Evolutionary conservation across 2,888 invertebrate species (phyloP).

Genomic region (Macrophya annulata): DNA sequence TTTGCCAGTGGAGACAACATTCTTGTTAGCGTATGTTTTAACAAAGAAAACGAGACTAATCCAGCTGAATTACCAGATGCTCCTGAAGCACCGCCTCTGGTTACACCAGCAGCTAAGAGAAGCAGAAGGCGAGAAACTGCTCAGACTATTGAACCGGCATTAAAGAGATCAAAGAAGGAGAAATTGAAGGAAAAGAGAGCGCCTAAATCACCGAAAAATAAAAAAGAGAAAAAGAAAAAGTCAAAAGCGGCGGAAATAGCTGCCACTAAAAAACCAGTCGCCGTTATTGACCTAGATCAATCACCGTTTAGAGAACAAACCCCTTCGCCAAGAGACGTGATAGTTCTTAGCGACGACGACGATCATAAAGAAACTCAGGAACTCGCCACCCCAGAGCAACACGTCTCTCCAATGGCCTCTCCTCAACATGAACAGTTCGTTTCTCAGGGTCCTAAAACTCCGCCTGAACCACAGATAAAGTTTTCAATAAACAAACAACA

Average conservation of each 20-base stretch:
- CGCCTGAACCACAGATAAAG: conserved; percentile 87
- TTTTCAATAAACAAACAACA: conserved; percentile 81
- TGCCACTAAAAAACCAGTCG: conserved; percentile 87
- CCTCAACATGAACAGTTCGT: conserved; percentile 74
- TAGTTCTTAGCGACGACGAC: conserved; percentile 92
- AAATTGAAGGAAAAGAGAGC: conserved; percentile 75
- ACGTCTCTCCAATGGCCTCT: conserved; percentile 69
- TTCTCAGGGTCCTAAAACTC: conserved; percentile 86
- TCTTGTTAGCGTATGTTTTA: conserved; percentile 95
- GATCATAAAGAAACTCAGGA: conserved; percentile 75
- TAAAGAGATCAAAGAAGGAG: conserved; percentile 78
- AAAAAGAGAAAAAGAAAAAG: conserved; percentile 78
- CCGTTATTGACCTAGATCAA: conserved; percentile 92
- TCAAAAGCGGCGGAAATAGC: conserved; percentile 79
- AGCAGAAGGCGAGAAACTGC: conserved; percentile 78
- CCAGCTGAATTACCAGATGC: conserved; percentile 69
- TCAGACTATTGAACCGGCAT: conserved; percentile 68
- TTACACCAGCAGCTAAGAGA: conserved; percentile 75
- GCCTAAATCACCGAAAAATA: conserved; percentile 73
- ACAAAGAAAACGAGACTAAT: conserved; percentile 81
- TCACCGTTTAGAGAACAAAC: conserved; percentile 92
- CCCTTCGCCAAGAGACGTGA: conserved; percentile 90
- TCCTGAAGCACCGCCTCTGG: conserved; percentile 73
- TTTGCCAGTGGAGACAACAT: conserved; percentile 97
- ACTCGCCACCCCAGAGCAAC: conserved; percentile 69